Percentiles rank a stretch among this genome's conserved stretches.
phyloP scores from a whole-genome alignment of 2,888 invertebrate genomes.

The Hyppa rectilinea region DNA sequence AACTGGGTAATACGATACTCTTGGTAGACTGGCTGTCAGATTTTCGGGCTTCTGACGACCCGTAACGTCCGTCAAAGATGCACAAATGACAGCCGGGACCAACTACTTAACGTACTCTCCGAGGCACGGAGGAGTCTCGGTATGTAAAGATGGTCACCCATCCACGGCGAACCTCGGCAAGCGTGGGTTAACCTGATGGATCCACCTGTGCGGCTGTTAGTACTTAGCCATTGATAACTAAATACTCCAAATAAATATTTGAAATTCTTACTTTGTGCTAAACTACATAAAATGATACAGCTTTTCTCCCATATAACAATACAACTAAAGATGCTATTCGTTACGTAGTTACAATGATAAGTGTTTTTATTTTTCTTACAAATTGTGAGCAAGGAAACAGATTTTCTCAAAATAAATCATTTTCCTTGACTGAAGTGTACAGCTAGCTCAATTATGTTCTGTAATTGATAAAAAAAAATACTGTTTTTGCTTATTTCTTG shows the following conservation, averaged over 20 bases:
- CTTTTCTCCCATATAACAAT: neutral
- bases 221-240: slow-evolving; percentile 26
- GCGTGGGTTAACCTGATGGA: too few relatives aligned
- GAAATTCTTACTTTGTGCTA: neutral
- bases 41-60: too few relatives aligned
- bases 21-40: too few relatives aligned
- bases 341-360: slow-evolving; percentile 12
- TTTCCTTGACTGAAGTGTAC: slow-evolving; percentile 25
- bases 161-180: too few relatives aligned
- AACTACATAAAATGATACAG: neutral
- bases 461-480: slow-evolving; percentile 43
- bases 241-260: slow-evolving; percentile 29
- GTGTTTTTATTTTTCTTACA: neutral
- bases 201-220: too few relatives aligned
- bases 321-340: neutral
- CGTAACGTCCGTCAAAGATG: too few relatives aligned
- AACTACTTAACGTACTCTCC: too few relatives aligned
- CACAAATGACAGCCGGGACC: too few relatives aligned
- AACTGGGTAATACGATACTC: too few relatives aligned
- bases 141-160: too few relatives aligned
- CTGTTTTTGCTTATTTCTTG: slow-evolving; percentile 20
- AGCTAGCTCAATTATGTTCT: slow-evolving; percentile 38
- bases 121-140: too few relatives aligned
- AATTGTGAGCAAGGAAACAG: neutral
- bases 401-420: slow-evolving; percentile 46